Base-by-base conservation (phyloP, 2,113 vertebrate genomes). In the Nettapus auritus region DNA sequence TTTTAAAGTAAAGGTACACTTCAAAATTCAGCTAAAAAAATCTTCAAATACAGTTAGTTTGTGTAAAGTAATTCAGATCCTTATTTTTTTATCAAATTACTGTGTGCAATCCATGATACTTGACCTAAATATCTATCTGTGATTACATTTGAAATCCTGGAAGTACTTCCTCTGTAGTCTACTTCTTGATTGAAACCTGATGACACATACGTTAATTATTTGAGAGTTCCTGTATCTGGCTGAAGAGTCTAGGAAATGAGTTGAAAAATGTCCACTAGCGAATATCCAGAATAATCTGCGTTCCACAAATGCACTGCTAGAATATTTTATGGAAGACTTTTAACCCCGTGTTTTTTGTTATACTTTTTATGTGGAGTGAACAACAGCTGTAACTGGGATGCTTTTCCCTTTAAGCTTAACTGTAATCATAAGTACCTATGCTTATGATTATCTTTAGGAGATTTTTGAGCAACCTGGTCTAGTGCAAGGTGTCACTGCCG, bases 111-210 rank as follows among this genome's bases (percentile, higher is more conserved):
- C 60, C 31, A 8, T 57, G 28, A n/a, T 81, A 77, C 23, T 56
- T 82, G 59, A 42, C 31, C 9, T 50, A 19, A 57, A 13, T 93
- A 83, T 31, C 64, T 34, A 3, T 50, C 52, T 93, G 44, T 96
- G 87, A 94, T 89, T 95, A 96, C 77, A 88, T 90, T 94, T 92
- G 84, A 94, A 93, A 89, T 89, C 91, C 95, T 96, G 93, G 79
- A 96, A 96, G 59, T 93, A 60, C 92, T 96, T 97, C 86, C 77
- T 81, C 90, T 78, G 59, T 60, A 87, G 66, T 94, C 38, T 88
- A 13, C 90, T 85, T 93, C 86, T 96, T 94, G 82, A 96, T 88
- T 91, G 83, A 95, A 95, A 89, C 33, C 22, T 56, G 44, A 79
- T 88, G 79, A 75, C 73, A 88, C 75, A 66, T 97, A 53, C 0